Conservation (phyloP, 2,113 vertebrate species). For the Pomatorhinus ruficollis region DNA sequence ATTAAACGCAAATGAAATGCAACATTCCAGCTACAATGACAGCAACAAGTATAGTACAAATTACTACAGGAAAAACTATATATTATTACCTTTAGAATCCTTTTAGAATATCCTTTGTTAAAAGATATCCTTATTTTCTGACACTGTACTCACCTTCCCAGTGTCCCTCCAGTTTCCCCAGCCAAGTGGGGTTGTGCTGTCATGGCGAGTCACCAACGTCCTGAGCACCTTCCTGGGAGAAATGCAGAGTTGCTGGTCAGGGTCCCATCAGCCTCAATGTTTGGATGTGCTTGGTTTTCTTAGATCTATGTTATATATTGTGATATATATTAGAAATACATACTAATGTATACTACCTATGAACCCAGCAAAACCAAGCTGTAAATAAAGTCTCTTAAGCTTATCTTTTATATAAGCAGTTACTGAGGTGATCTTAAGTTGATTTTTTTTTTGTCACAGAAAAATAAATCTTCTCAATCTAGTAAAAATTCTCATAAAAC, state of each 20-base stretch:
- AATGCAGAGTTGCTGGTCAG: neutral
- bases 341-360: too few species aligned
- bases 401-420: neutral
- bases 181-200: neutral
- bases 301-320: too few species aligned
- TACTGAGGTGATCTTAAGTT: neutral
- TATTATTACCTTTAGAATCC: neutral
- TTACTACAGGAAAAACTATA: neutral
- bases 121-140: neutral
- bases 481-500: neutral
- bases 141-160: neutral
- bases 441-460: neutral
- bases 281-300: neutral
- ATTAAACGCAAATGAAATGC: neutral
- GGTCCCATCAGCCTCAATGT: too few species aligned
- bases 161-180: neutral
- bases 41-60: neutral
- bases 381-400: neutral
- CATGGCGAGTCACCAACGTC: accelerated
- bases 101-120: accelerated
- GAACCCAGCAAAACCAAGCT: neutral
- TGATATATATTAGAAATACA: too few species aligned
- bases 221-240: neutral
- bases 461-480: neutral
- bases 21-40: neutral